These are phyloP conservation scores for Nyctibius grandis DNA, from an alignment of 2,797 vertebrate species.

Conservation along the genomic window DNA sequence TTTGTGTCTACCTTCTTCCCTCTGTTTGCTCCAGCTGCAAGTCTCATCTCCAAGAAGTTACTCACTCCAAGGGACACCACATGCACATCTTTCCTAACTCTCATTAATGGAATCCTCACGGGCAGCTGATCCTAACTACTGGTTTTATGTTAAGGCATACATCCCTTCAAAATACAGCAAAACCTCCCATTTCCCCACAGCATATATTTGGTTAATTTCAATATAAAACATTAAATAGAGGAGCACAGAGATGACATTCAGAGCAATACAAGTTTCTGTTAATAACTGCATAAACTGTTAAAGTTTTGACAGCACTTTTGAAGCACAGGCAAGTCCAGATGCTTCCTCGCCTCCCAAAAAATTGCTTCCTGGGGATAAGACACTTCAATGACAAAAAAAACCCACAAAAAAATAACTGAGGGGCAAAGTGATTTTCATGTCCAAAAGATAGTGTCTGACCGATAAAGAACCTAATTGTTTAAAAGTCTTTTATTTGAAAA, in stretches of 20 bases:
- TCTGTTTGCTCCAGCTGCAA: background rate
- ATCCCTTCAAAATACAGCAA: background rate
- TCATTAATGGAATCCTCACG: background rate
- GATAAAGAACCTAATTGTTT: background rate
- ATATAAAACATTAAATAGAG: background rate
- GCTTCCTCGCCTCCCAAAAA: background rate
- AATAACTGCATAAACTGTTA: background rate
- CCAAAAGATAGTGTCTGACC: background rate
- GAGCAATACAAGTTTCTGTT: background rate
- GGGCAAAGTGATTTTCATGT: conserved; percentile 6
- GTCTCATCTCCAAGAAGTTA: background rate
- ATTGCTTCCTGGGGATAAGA: background rate
- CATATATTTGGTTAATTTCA: background rate
- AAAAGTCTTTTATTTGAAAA: background rate
- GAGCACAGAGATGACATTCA: background rate
- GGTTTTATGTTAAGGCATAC: background rate
- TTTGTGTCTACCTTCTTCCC: background rate
- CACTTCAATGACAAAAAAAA: background rate
- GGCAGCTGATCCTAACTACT: background rate
- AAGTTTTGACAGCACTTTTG: background rate
- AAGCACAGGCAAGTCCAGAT: background rate
- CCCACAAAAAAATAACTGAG: background rate
- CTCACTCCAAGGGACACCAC: background rate
- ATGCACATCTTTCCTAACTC: background rate
- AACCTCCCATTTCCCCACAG: background rate